Conservation (phyloP, 2,797 vertebrate species). For the Scomberomorus guttatus region DNA sequence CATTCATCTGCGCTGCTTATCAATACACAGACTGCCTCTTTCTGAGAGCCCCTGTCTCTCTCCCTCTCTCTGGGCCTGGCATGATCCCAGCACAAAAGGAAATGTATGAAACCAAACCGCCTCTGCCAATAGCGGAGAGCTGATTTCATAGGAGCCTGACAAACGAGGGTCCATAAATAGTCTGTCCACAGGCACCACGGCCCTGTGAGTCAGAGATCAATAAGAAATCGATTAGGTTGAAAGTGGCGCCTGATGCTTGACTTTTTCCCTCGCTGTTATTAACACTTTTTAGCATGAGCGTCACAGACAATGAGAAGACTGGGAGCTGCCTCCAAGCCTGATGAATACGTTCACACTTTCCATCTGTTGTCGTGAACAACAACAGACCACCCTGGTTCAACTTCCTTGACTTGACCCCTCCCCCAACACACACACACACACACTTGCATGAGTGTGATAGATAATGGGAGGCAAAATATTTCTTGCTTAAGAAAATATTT, state of each 20-base stretch:
- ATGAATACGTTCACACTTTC: slow-evolving; percentile 78
- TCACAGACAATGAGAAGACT: slow-evolving; percentile 36
- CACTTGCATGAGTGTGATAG: slow-evolving; percentile 30
- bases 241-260: slow-evolving; percentile 29
- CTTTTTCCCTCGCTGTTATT: slow-evolving; percentile 19
- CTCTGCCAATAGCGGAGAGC: slow-evolving; percentile 35
- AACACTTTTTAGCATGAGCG: slow-evolving; percentile 30
- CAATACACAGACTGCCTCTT: slow-evolving; percentile 73
- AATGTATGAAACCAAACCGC: slow-evolving; percentile 53
- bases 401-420: slow-evolving; percentile 74
- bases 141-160: slow-evolving; percentile 59
- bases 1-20: slow-evolving; percentile 79
- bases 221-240: slow-evolving; percentile 51
- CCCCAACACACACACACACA: slow-evolving; percentile 60
- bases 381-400: slow-evolving; percentile 77
- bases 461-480: slow-evolving; percentile 24
- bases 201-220: slow-evolving; percentile 47
- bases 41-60: slow-evolving; percentile 35
- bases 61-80: slow-evolving; percentile 15
- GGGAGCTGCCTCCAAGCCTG: slow-evolving; percentile 49
- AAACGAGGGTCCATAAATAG: slow-evolving; percentile 57
- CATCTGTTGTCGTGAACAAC: slow-evolving; percentile 79
- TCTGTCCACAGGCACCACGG: slow-evolving; percentile 1
- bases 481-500: slow-evolving; percentile 10
- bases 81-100: slow-evolving; percentile 42